Percentiles rank a stretch among this genome's conserved stretches.
Evolutionary conservation across 2,113 vertebrate species (phyloP).

Genomic region (Neoarius graeffei): DNA sequence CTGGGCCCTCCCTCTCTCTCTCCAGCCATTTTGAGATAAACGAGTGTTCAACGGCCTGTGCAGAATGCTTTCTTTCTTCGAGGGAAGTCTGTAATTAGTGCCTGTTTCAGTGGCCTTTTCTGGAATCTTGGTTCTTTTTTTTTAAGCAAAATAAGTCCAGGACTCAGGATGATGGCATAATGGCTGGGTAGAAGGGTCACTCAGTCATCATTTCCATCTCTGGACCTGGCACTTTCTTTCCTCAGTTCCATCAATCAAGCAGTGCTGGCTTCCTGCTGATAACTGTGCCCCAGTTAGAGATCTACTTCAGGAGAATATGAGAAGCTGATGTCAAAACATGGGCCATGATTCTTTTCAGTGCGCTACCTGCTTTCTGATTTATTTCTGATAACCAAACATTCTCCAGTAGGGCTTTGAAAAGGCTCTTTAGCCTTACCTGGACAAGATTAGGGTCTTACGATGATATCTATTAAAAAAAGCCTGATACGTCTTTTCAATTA

Average conservation of each 20-base stretch:
- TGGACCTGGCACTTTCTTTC: slow-evolving; percentile 41
- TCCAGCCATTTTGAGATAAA: slow-evolving; percentile 32
- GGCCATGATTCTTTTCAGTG: slow-evolving; percentile 46
- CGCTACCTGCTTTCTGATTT: slow-evolving; percentile 43
- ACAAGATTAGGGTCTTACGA: neutral
- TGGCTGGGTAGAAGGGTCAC: slow-evolving; percentile 37
- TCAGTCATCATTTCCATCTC: slow-evolving; percentile 52
- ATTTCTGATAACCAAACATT: slow-evolving; percentile 44
- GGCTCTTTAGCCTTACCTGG: neutral
- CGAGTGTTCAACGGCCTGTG: slow-evolving; percentile 20
- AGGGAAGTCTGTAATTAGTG: slow-evolving; percentile 64
- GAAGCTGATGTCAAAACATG: slow-evolving; percentile 38
- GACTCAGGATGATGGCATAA: slow-evolving; percentile 13
- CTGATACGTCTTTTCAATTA: neutral
- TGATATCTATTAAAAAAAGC: neutral
- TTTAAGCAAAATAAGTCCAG: slow-evolving; percentile 34
- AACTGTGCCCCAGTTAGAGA: neutral
- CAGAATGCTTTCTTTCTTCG: slow-evolving; percentile 53
- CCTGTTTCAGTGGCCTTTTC: slow-evolving; percentile 47
- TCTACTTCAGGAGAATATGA: slow-evolving; percentile 15
- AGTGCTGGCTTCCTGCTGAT: slow-evolving; percentile 41
- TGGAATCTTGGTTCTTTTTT: slow-evolving; percentile 51
- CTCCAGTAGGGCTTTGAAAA: slow-evolving; percentile 12
- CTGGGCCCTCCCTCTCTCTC: neutral
- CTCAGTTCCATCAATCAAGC: slow-evolving; percentile 49